Percentiles rank a stretch among this genome's conserved stretches.
These are phyloP conservation scores for Drosophila hamatofila DNA, from an alignment of 2,888 invertebrate genomes.

Conservation along the genomic window DNA sequence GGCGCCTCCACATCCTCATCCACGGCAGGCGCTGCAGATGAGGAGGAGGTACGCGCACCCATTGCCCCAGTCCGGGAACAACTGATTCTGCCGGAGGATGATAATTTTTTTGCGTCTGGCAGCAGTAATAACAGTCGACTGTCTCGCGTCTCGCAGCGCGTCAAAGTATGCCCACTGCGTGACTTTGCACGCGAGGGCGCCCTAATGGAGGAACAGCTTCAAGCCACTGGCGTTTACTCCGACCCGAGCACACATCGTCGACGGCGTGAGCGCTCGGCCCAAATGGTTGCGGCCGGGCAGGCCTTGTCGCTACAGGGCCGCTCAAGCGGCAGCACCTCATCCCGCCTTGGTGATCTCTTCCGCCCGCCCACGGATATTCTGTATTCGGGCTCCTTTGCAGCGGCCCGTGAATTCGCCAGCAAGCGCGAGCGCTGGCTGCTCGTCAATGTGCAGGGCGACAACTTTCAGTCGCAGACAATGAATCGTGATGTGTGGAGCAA, in stretches of 20 bases:
- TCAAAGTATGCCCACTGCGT: constrained; percentile 83
- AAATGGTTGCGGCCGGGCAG: constrained; percentile 69
- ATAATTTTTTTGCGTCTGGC: constrained; percentile 82
- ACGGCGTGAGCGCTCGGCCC: constrained; percentile 67
- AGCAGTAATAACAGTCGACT: constrained; percentile 61
- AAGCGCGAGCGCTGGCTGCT: constrained; percentile 88
- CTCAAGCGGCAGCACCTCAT: constrained; percentile 76
- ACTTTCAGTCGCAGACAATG: constrained; percentile 89
- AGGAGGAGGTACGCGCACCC: constrained; percentile 83
- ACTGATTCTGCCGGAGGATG: constrained; percentile 83
- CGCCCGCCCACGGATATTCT: constrained; percentile 89
- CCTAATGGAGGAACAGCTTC: constrained; percentile 83
- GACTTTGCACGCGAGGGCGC: constrained; percentile 85
- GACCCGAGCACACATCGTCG: constrained; percentile 55
- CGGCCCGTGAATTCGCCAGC: constrained; percentile 87
- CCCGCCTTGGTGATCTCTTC: constrained; percentile 89
- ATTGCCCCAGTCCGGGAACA: constrained; percentile 84
- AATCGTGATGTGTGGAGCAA: constrained; percentile 91
- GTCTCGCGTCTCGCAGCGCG: constrained; percentile 74
- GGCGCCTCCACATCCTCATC: constrained; percentile 39
- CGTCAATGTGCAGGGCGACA: constrained; percentile 89
- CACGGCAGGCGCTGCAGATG: constrained; percentile 43
- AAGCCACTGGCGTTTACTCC: constrained; percentile 67
- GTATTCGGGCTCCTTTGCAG: constrained; percentile 87
- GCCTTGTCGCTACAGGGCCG: constrained; percentile 47